Conservation (phyloP, 2,113 vertebrate genomes). For the Nesogale talazaci region DNA sequence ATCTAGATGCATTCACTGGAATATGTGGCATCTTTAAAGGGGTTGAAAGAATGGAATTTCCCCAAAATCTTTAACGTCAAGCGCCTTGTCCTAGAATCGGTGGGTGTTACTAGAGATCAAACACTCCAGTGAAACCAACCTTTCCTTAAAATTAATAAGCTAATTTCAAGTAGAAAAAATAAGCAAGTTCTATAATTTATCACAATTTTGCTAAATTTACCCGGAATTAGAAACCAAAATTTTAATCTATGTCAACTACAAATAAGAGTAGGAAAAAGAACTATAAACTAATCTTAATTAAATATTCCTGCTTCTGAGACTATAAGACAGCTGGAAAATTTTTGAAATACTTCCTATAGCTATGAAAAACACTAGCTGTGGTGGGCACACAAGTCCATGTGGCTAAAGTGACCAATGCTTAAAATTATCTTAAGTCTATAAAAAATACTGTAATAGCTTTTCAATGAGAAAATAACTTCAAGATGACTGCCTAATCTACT, state of each 20-base stretch:
- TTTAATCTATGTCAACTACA: not conserved
- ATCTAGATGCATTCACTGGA: not conserved
- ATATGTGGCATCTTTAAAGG: not conserved
- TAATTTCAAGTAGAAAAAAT: no score
- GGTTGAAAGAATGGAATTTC: no score
- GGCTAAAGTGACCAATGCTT: slow-evolving; percentile 26
- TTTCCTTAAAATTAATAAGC: not conserved
- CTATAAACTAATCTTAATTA: not conserved
- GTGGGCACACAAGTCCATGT: not conserved
- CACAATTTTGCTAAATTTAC: slow-evolving; percentile 19
- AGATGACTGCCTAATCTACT: slow-evolving; percentile 92
- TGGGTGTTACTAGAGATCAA: no score
- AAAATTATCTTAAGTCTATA: slow-evolving; percentile 7
- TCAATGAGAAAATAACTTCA: slow-evolving; percentile 90
- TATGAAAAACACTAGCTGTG: not conserved
- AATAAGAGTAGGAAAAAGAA: not conserved
- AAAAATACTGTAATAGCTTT: slow-evolving; percentile 86
- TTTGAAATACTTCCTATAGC: slow-evolving; percentile 23
- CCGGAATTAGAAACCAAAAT: not conserved
- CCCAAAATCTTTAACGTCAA: no score
- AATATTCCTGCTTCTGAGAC: not conserved
- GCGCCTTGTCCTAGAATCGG: not conserved
- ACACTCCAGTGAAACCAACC: no score
- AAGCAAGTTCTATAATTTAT: not conserved
- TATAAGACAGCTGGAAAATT: not conserved